These are phyloP conservation scores for Mesoclemmys tuberculata DNA, from an alignment of 2,113 vertebrate genomes.

Conservation along the genomic window DNA sequence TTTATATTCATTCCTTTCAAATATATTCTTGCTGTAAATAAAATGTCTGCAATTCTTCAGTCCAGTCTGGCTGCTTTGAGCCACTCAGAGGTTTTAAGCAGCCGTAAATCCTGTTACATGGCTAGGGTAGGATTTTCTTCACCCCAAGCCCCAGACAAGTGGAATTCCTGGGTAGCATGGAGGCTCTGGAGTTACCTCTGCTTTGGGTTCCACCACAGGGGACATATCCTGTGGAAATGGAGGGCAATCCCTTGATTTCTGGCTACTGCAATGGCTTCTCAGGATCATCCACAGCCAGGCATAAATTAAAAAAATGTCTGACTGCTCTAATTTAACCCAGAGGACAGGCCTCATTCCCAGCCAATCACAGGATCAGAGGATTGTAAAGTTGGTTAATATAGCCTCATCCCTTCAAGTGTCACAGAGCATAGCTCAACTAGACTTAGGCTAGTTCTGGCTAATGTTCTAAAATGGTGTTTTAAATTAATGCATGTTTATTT, in stretches of 20 bases:
- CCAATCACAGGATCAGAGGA: background rate
- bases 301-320: slow-evolving; percentile 7
- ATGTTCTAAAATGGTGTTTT: background rate
- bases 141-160: background rate
- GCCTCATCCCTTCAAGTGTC: background rate
- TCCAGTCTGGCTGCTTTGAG: slow-evolving; percentile 43
- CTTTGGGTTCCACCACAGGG: background rate
- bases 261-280: background rate
- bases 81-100: slow-evolving; percentile 32
- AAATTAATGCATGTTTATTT: background rate
- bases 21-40: slow-evolving; percentile 22
- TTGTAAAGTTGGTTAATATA: background rate
- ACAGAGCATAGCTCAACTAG: background rate
- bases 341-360: background rate
- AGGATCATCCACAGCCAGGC: background rate
- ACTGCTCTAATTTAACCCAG: background rate
- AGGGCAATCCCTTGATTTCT: slow-evolving; percentile 18
- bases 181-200: background rate
- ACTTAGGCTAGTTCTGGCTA: background rate
- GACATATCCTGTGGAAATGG: background rate
- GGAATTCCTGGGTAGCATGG: slow-evolving; percentile 39
- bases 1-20: slow-evolving; percentile 50
- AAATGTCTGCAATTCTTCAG: slow-evolving; percentile 3
- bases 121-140: slow-evolving; percentile 21
- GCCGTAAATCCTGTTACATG: slow-evolving; percentile 47